Base-by-base conservation (phyloP, 2,797 vertebrate species). In the Ataeniobius toweri region DNA sequence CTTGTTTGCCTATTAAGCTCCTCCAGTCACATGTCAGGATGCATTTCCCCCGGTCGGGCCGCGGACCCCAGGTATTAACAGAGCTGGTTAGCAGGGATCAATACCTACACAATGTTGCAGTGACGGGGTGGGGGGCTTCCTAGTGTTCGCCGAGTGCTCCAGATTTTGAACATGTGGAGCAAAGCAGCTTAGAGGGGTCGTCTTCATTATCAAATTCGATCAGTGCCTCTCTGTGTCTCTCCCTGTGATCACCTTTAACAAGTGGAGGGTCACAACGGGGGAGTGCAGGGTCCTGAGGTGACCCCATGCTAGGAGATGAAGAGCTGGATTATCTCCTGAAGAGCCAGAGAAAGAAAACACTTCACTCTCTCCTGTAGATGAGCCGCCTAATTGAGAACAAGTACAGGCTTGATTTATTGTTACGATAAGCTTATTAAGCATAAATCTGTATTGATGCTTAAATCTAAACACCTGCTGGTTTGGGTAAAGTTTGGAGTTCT, bases 201-300 rank as follows among this genome's bases (percentile, higher is more conserved):
- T 95, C 93, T 95, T 96, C 95, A 96, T 96, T 94, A 95, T 95
- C 94, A 94, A 93, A 93, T 94, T 96, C 93, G 93, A 96, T 95
- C 94, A 94, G 93, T 79, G 91, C 83, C 84, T 88, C 89, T 84
- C 86, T 90, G 84, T 90, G 88, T 93, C 91, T 87, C 85, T 86
- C 83, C 76, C 83, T 3, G 22, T 91, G 88, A 92, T 95, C 94
- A 96, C 93, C 93, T 95, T 93, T 94, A 93, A 94, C 92, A 91
- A 82, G 88, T 46, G 85, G 86, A 4, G 87, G 91, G 90, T 92
- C 79, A 87, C 20, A 16, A 55, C 81, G 84, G 89, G 83, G 81
- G 46, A 65, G 80, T 79, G 75, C 6, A 31, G 75, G 79, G 73
- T 79, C 78, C 85, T 18, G 4, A 76, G 77, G 83, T 77, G 75